These are phyloP conservation scores for Mobula birostris DNA, from an alignment of 2,113 vertebrate species.

Conservation along the genomic window DNA sequence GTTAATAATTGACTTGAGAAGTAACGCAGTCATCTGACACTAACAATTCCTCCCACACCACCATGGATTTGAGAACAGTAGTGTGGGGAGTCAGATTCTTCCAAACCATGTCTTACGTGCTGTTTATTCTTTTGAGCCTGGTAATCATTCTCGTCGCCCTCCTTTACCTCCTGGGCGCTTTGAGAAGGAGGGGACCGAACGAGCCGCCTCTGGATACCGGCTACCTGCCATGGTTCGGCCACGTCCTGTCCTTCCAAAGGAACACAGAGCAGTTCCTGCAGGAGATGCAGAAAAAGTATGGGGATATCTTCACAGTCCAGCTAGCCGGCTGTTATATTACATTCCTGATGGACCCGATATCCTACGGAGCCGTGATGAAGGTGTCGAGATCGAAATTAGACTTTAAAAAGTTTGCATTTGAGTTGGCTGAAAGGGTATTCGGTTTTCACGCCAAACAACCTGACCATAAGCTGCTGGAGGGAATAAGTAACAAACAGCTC, in stretches of 20 bases:
- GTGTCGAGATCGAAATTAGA: not conserved
- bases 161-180: slow-evolving; percentile 51
- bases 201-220: slow-evolving; percentile 85
- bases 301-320: slow-evolving; percentile 56
- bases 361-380: not conserved
- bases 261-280: slow-evolving; percentile 65
- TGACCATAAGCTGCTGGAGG: not conserved
- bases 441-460: not conserved
- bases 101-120: slow-evolving; percentile 40
- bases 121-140: slow-evolving; percentile 53
- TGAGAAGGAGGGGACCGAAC: slow-evolving; percentile 54
- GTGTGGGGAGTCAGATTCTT: no score
- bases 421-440: slow-evolving; percentile 2
- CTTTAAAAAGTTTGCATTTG: not conserved
- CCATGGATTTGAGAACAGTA: no score
- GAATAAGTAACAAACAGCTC: not conserved
- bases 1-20: no score
- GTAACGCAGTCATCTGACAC: no score
- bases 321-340: not conserved
- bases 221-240: slow-evolving; percentile 76
- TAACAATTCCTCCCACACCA: no score
- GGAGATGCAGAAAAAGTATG: slow-evolving; percentile 68
- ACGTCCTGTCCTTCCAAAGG: slow-evolving; percentile 68
- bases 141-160: slow-evolving; percentile 47
- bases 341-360: slow-evolving; percentile 12